Evolutionary conservation across 1,140 invertebrate species (phyloP), one percentile per base, ranked within the genome.

Genomic region (Capitella teleta): DNA sequence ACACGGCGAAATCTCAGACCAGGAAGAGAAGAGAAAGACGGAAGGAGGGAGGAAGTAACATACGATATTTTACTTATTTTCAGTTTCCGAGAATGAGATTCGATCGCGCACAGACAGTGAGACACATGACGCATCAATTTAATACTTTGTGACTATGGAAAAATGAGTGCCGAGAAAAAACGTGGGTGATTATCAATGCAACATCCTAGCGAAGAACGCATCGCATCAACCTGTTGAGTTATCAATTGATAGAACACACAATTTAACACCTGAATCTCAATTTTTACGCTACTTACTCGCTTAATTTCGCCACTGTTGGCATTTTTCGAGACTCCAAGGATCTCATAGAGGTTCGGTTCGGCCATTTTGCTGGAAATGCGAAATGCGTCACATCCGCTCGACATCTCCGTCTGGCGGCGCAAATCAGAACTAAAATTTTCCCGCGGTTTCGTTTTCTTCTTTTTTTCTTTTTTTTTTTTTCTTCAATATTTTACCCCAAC

Each of bases 291-390:
- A 12, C 34, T 28, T 78, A 89, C 87, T 79, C 86, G 85, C 77
- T 89, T 91, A 54, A 92, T 87, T 77, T 91, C 86, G 14, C 77
- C 74, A 61, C 86, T 82, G 48, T 80, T 77, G 49, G 86, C 83
- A 72, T 75, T 80, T 74, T 80, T 81, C 52, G 74, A 69, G 43
- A 91, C 86, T 52, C 83, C 83, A 57, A 91, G 75, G 61, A 87
- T 73, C 55, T 87, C 84, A 64, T 92, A 92, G 53, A 92, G 76
- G 68, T 84, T 82, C 61, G 80, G 80, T 76, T 89, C 85, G 51
- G 72, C 73, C 74, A 76, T 75, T 21, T 61, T 67, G 38, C n/a
- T n/a, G n/a, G n/a, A n/a, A n/a, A n/a, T n/a, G n/a, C n/a, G n/a
- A n/a, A n/a, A n/a, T n/a, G n/a, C n/a, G n/a, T n/a, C n/a, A n/a